Evolutionary conservation across 2,113 vertebrate species (phyloP), one percentile per base, ranked within the genome.

Genomic region (Probosciger aterrimus): DNA sequence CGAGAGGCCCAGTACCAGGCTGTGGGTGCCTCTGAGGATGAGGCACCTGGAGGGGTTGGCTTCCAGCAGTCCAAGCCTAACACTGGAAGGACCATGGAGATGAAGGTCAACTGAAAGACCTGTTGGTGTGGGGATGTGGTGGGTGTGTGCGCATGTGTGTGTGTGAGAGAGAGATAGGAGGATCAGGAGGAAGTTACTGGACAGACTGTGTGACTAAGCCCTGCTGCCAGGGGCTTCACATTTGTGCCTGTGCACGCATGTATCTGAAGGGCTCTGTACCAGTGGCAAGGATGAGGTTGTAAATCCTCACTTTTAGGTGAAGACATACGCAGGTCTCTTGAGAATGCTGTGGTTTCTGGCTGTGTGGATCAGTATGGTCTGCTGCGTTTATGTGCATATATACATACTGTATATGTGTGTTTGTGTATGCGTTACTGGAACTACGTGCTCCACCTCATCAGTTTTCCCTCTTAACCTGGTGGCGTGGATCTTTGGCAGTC

Each of bases 11-110:
- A 37, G 27, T 18, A 11, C 11, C 1, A 4, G 31, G 7, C 25
- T 70, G 67, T 9, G 13, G 19, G 22, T 70, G 18, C 15, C 13
- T 83, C 28, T 77, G 59, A 59, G 14, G 8, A 9, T 55, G 37
- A 59, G 5, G 6, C 3, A 39, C 5, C 9, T 0, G 0, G 3
- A 25, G 6, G 3, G 2, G 3, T 7, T 63, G 27, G 23, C 10
- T 88, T 20, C 17, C 5, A 53, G 28, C 17, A 3, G 3, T 33
- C 6, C 15, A 69, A 39, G 12, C 9, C 11, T 30, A 4, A 6
- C 2, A 4, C 49, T 41, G 49, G 35, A 60, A 6, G 4, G 11
- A 65, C 39, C 2, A 3, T 35, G 39, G 25, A 2, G 13, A 17
- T 8, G 13, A 11, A 43, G 0, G 0, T 37, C 11, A 24, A 17